These are phyloP conservation scores for Myotis myotis DNA, from an alignment of 2,797 vertebrate species.

Conservation along the genomic window DNA sequence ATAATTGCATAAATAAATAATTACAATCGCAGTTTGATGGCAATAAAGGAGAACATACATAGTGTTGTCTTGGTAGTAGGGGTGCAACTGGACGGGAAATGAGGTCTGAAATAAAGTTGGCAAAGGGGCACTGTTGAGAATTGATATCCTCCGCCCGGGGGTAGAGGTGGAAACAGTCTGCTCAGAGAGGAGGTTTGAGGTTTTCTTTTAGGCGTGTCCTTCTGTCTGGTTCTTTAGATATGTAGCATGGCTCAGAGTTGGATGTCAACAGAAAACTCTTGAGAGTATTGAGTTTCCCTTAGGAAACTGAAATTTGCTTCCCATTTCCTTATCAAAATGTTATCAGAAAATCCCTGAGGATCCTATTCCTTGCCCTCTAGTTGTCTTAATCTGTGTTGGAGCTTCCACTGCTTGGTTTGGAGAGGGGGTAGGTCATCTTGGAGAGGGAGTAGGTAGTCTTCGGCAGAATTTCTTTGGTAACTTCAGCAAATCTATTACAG, in stretches of 20 bases:
- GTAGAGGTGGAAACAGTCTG: neutral
- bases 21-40: neutral
- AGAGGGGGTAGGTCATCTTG: neutral
- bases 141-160: neutral
- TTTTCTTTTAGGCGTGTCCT: conserved; percentile 43
- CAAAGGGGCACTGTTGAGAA: neutral
- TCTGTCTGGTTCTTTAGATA: conserved; percentile 27
- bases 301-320: neutral
- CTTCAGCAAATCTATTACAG: neutral
- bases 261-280: conserved; percentile 19
- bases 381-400: neutral
- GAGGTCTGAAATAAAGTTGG: conserved; percentile 3
- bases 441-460: neutral
- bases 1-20: neutral
- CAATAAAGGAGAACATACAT: neutral
- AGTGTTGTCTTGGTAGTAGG: neutral
- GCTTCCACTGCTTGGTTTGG: neutral
- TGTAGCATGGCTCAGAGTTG: neutral
- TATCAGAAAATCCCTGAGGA: neutral
- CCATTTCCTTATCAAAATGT: neutral
- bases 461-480: neutral
- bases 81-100: neutral
- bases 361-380: neutral
- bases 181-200: neutral
- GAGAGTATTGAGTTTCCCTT: neutral